Evolutionary conservation across 2,797 vertebrate genomes (phyloP), one percentile per base, ranked within the genome.

Genomic region (Leucoraja ocellata): DNA sequence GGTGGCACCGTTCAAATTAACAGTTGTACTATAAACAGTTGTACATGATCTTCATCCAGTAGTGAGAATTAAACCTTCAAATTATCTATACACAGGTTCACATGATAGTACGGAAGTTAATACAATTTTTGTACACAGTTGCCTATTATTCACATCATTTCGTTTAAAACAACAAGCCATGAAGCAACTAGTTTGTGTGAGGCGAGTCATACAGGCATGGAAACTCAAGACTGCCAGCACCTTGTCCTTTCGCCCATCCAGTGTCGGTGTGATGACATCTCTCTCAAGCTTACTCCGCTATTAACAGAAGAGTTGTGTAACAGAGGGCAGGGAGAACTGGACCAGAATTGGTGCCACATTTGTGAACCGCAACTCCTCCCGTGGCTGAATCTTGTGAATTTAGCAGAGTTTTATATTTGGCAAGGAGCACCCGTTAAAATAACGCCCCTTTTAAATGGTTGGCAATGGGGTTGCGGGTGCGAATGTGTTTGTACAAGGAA

Each of bases 21-120:
- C 90, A 54, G 54, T 92, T 91, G 74, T 74, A 39, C 39, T 92
- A 92, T 92, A 92, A 92, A 92, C 90, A 92, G 90, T 25, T 74
- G 46, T 39, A 92, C 90, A 90, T 90, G 73, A 92, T 92, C 90
- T 92, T 92, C 71, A 76, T 46, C 73, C 90, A 92, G 39, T 28
- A 74, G 46, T 23, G 36, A 73, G 36, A 76, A 76, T 92, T 76
- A 76, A 92, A 92, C 23, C 71, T 54, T 54, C 76, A 23, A 73
- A 76, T 73, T 92, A 74, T 28, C 71, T 92, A 92, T 94, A 94
- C 78, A 93, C 78, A 73, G 21, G 81, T 91, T 94, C 74, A 80
- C 94, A 96, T 94, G 96, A 94, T 94, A 95, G 95, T 96, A 96
- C 95, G 96, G 95, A 95, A 96, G 95, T 95, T 94, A 94, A 93